Percentiles rank a stretch among this genome's conserved stretches.
These are phyloP conservation scores for Ptychodera flava DNA, from an alignment of 35 echinoderm and acorn worm genomes.

Conservation along the genomic window DNA sequence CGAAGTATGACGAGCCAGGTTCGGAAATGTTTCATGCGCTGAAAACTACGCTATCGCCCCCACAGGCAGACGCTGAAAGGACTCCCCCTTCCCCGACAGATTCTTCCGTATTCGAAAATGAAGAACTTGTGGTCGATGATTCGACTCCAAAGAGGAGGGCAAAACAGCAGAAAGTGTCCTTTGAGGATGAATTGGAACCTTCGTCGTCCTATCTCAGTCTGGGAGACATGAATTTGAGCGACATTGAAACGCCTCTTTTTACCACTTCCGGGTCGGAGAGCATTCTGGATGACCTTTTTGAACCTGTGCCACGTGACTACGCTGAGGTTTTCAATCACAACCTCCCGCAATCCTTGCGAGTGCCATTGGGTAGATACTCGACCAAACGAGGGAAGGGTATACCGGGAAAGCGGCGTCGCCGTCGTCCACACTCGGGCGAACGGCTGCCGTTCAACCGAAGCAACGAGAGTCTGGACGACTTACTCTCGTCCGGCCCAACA, in stretches of 20 bases:
- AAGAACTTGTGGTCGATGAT: not conserved
- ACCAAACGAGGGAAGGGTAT: not conserved
- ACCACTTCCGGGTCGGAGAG: not conserved
- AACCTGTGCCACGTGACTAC: not conserved
- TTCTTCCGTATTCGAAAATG: not conserved
- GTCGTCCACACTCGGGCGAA: not conserved
- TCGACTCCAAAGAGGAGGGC: not conserved
- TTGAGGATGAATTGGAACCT: not conserved
- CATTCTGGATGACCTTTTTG: not conserved
- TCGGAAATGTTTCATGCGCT: not conserved
- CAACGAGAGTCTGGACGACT: not conserved
- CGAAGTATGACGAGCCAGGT: not conserved
- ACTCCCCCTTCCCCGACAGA: not conserved
- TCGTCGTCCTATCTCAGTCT: not conserved
- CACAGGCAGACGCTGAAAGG: not conserved
- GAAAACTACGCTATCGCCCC: not conserved
- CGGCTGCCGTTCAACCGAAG: not conserved
- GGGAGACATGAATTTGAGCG: not conserved
- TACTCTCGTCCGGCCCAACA: not conserved
- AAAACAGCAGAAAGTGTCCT: not conserved
- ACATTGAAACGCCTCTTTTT: not conserved
- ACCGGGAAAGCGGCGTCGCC: not conserved
- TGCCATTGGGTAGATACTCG: not conserved
- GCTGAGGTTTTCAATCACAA: not conserved
- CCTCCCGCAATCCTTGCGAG: not conserved